Evolutionary conservation across 2,113 vertebrate genomes (phyloP).

Genomic region (Entomyzon cyanotis): DNA sequence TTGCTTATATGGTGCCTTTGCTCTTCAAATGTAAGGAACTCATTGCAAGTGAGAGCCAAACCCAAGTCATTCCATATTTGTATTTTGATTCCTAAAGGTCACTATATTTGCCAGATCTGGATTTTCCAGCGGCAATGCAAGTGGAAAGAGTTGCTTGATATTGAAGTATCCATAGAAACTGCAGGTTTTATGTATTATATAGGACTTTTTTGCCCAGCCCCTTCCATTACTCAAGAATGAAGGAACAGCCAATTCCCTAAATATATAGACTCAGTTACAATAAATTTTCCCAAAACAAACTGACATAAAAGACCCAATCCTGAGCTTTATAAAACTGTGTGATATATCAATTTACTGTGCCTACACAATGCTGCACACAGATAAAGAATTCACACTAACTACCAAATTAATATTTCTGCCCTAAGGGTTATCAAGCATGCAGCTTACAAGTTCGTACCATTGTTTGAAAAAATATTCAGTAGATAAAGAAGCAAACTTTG

Average conservation of each 20-base stretch:
- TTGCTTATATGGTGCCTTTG: neutral
- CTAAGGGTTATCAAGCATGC: neutral
- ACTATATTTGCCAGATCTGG: neutral
- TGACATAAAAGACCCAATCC: neutral
- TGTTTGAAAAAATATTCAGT: neutral
- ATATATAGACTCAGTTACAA: neutral
- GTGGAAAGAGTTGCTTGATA: neutral
- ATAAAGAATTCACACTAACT: neutral
- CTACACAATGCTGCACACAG: neutral
- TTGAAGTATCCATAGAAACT: conserved; percentile 19
- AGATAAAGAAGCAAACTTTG: neutral
- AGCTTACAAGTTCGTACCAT: neutral
- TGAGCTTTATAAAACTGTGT: neutral
- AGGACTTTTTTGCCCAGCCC: neutral
- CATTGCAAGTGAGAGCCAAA: neutral
- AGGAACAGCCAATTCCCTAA: neutral
- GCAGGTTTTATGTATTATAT: neutral
- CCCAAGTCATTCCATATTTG: neutral
- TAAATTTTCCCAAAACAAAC: neutral
- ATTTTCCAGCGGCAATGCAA: neutral
- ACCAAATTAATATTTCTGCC: neutral
- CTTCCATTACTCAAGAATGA: conserved; percentile 3
- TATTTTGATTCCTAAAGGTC: neutral
- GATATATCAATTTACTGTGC: neutral
- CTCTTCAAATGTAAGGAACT: neutral